These are phyloP conservation scores for Epinotia nisella DNA, from an alignment of 2,888 invertebrate species.

Conservation along the genomic window DNA sequence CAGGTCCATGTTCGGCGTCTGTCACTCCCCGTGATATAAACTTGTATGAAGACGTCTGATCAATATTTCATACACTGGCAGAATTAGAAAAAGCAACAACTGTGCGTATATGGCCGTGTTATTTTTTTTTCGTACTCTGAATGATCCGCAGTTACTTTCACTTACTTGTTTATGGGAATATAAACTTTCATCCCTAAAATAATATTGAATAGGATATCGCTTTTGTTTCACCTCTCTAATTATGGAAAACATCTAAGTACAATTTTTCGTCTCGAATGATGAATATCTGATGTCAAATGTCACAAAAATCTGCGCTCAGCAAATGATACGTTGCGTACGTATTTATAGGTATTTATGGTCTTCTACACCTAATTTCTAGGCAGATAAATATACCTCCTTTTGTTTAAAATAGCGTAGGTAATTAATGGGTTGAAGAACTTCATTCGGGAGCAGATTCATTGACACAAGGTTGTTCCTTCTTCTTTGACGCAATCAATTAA, in stretches of 20 bases:
- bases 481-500: too few species aligned
- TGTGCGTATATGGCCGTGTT: background rate
- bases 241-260: background rate
- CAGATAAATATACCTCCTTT: too few species aligned
- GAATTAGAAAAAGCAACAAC: constrained; percentile 12
- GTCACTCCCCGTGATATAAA: constrained; percentile 5
- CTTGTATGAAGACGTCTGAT: constrained; percentile 7
- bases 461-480: too few species aligned
- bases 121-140: background rate
- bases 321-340: too few species aligned
- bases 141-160: background rate
- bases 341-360: too few species aligned
- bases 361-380: too few species aligned
- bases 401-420: too few species aligned
- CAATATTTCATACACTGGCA: constrained; percentile 12
- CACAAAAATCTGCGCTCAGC: too few species aligned
- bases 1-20: constrained; percentile 15
- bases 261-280: too few species aligned
- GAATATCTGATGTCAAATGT: too few species aligned
- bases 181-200: background rate
- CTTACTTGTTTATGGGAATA: background rate
- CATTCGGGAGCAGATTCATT: too few species aligned
- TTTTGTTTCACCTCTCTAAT: background rate
- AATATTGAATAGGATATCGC: background rate
- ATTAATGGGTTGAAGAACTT: too few species aligned